phyloP scores from a whole-genome alignment of 2,113 vertebrate genomes.

The Papio anubis region DNA sequence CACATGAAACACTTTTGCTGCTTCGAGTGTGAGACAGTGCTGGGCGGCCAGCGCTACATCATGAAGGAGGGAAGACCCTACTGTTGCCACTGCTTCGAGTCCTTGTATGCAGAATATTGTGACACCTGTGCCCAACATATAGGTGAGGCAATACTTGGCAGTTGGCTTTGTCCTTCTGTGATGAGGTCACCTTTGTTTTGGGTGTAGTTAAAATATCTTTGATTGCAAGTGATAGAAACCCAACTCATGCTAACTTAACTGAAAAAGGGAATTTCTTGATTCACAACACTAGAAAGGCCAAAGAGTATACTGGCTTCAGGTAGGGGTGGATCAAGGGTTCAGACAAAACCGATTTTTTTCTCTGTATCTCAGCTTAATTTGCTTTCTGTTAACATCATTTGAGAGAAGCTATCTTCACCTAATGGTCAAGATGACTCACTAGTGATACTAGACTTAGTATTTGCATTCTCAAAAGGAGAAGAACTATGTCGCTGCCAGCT shows the following conservation, averaged over 20 bases:
- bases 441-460: not conserved
- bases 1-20: constrained; percentile 99
- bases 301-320: not conserved
- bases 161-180: not conserved
- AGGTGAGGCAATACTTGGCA: constrained; percentile 83
- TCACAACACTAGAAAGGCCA: not conserved
- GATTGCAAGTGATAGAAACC: not conserved
- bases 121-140: constrained; percentile 98
- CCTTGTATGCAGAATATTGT: constrained; percentile 96
- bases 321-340: not conserved
- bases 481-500: not conserved
- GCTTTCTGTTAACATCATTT: not conserved
- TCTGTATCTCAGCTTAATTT: not conserved
- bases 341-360: not conserved
- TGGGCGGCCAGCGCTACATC: constrained; percentile 98
- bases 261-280: not conserved
- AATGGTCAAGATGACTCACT: not conserved
- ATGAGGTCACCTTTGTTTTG: not conserved
- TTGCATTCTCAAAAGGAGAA: not conserved
- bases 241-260: not conserved
- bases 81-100: constrained; percentile 98
- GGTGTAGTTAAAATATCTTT: not conserved
- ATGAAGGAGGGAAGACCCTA: constrained; percentile 99
- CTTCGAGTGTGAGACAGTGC: constrained; percentile 95
- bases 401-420: not conserved